Evolutionary conservation across 2,888 invertebrate genomes (phyloP).

Genomic region (Trachelus iudaicus): DNA sequence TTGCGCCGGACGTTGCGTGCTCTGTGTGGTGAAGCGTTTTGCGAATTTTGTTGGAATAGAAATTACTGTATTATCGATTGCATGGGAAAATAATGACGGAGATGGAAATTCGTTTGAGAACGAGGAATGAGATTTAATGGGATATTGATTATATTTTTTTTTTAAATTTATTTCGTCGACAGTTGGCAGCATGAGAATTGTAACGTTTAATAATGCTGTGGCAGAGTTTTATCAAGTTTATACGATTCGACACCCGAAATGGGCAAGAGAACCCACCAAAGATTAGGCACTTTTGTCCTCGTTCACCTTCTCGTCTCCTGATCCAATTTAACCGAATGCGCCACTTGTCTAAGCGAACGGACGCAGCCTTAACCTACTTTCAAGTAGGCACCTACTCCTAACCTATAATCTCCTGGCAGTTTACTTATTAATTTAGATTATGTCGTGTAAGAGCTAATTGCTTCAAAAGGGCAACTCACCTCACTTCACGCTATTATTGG

Average conservation of each 20-base stretch:
- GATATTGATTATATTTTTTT: not conserved
- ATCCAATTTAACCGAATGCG: conserved; percentile 59
- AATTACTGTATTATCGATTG: not conserved
- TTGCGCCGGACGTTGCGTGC: not conserved
- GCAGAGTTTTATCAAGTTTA: not conserved
- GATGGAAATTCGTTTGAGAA: not conserved
- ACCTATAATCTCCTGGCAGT: conserved; percentile 56
- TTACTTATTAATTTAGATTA: conserved; percentile 65
- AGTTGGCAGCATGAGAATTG: not conserved
- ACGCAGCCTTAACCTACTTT: conserved; percentile 52
- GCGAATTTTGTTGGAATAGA: not conserved
- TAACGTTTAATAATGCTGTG: not conserved
- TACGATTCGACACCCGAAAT: not conserved
- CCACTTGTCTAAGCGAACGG: conserved; percentile 50
- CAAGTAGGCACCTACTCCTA: conserved; percentile 45
- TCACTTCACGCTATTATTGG: not conserved
- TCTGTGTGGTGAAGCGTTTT: not conserved
- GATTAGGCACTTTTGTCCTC: conserved; percentile 24
- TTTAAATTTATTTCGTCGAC: not conserved
- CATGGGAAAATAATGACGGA: not conserved
- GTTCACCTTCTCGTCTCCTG: conserved; percentile 49
- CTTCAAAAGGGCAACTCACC: conserved; percentile 27
- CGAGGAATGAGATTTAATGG: not conserved
- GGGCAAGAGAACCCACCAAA: not conserved
- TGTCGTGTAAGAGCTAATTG: conserved; percentile 63